A percentile compares a stretch with the other conserved stretches of the same genome.
phyloP scores from a whole-genome alignment of 2,888 invertebrate species.

The Mechanitis messenoides region DNA sequence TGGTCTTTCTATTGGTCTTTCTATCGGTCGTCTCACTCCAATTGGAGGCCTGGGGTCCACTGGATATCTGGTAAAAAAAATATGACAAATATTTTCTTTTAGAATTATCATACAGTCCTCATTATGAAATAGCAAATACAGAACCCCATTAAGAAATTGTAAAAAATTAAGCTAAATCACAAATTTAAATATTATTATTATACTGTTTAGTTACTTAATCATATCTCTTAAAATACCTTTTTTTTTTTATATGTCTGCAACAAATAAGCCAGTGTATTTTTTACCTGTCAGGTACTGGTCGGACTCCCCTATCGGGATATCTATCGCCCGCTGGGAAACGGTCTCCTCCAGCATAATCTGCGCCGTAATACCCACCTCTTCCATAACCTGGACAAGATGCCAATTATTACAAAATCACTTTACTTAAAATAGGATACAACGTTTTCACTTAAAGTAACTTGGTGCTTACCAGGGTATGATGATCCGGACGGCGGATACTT shows the following conservation, averaged over 20 bases:
- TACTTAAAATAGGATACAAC: slow-evolving; percentile 3
- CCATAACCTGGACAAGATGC: slow-evolving; percentile 52
- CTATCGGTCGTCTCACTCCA: slow-evolving; percentile 55
- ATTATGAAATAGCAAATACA: too few relatives aligned
- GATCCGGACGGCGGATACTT: slow-evolving; percentile 78
- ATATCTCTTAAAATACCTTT: too few relatives aligned
- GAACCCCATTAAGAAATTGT: too few relatives aligned
- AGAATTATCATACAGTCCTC: too few relatives aligned
- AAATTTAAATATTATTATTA: too few relatives aligned
- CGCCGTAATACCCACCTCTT: slow-evolving; percentile 60
- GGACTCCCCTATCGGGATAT: slow-evolving; percentile 65
- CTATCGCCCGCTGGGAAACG: slow-evolving; percentile 56
- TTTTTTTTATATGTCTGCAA: background rate
- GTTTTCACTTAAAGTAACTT: background rate
- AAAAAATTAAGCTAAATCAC: too few relatives aligned
- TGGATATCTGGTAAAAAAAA: slow-evolving; percentile 47
- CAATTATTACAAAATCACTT: background rate
- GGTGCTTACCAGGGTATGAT: slow-evolving; percentile 69
- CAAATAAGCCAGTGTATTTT: background rate
- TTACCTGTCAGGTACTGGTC: slow-evolving; percentile 68
- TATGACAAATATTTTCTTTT: too few relatives aligned
- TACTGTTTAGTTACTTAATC: too few relatives aligned
- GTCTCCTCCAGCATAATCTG: slow-evolving; percentile 48
- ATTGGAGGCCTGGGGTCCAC: slow-evolving; percentile 64
- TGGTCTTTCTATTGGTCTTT: slow-evolving; percentile 62